A percentile compares a stretch with the other conserved stretches of the same genome.
Evolutionary conservation across 2,797 vertebrate species (phyloP).

Genomic region (Rhinophrynus dorsalis): DNA sequence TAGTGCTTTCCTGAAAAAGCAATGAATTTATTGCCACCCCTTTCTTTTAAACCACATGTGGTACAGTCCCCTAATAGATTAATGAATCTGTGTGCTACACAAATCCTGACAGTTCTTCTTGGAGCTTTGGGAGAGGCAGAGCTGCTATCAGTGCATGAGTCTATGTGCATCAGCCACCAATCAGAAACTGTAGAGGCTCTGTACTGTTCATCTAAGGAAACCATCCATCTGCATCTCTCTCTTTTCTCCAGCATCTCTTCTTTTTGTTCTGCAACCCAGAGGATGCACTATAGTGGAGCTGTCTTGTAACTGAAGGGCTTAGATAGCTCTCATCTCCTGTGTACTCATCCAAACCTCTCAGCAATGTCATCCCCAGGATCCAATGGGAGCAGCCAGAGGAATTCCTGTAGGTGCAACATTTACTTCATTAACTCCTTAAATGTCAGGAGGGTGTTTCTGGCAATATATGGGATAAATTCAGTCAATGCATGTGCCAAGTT

Average conservation of each 20-base stretch:
- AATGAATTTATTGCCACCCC: constrained; percentile 49
- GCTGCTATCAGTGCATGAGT: constrained; percentile 52
- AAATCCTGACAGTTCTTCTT: constrained; percentile 64
- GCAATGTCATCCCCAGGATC: constrained; percentile 82
- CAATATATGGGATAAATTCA: too few species aligned
- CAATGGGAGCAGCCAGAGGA: constrained; percentile 72
- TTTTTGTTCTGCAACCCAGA: constrained; percentile 64
- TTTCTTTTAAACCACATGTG: constrained; percentile 70
- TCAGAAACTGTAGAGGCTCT: constrained; percentile 54
- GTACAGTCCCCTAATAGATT: constrained; percentile 71
- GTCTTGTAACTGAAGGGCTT: constrained; percentile 66
- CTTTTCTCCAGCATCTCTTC: constrained; percentile 33
- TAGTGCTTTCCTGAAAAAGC: background rate
- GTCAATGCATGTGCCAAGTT: too few species aligned
- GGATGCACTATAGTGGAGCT: constrained; percentile 68
- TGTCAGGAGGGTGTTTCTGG: too few species aligned
- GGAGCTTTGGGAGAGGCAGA: constrained; percentile 59
- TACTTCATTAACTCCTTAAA: too few species aligned
- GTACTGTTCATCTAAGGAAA: constrained; percentile 55
- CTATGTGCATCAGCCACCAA: constrained; percentile 53
- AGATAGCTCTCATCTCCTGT: constrained; percentile 60
- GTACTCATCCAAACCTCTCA: constrained; percentile 60
- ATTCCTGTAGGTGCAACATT: constrained; percentile 77
- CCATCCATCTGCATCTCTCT: constrained; percentile 50
- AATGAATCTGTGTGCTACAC: constrained; percentile 68